phyloP scores from a whole-genome alignment of 2,888 invertebrate species.

The Malthinus seriepunctatus region DNA sequence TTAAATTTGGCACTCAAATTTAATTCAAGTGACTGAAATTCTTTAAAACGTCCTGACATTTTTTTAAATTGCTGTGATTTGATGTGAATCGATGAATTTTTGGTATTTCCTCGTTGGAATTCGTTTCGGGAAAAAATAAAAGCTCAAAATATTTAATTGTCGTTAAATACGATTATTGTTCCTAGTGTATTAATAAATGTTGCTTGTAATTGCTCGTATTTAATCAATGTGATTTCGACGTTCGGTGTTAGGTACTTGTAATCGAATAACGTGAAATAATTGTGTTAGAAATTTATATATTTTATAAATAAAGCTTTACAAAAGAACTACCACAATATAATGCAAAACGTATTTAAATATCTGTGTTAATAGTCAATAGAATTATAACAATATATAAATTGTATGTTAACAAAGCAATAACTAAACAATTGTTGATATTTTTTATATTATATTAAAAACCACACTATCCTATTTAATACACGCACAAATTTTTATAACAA shows the following conservation, averaged over 20 bases:
- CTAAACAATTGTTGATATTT: constrained; percentile 18
- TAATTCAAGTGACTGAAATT: constrained; percentile 25
- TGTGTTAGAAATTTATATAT: constrained; percentile 2
- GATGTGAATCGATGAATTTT: constrained; percentile 12
- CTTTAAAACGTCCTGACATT: constrained; percentile 14
- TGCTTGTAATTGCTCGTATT: not conserved
- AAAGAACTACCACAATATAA: not conserved
- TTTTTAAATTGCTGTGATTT: constrained; percentile 25
- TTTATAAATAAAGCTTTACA: constrained; percentile 22
- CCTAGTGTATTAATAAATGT: constrained; percentile 17
- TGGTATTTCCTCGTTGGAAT: not conserved
- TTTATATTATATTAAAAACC: constrained; percentile 17
- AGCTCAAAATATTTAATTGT: constrained; percentile 10
- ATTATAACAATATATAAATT: constrained; percentile 11
- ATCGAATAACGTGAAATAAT: not conserved
- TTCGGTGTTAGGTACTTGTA: constrained; percentile 15
- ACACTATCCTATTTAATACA: constrained; percentile 1
- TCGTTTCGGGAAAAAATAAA: not conserved
- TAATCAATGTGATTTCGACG: constrained; percentile 4
- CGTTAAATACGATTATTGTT: constrained; percentile 8
- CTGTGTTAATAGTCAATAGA: constrained; percentile 16
- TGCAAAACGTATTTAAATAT: constrained; percentile 12
- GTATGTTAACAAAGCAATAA: constrained; percentile 17
- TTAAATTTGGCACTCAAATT: constrained; percentile 24
- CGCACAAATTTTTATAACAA: constrained; percentile 14